phyloP scores from a whole-genome alignment of 1,140 invertebrate species.

The Drosophila nebulosa region DNA sequence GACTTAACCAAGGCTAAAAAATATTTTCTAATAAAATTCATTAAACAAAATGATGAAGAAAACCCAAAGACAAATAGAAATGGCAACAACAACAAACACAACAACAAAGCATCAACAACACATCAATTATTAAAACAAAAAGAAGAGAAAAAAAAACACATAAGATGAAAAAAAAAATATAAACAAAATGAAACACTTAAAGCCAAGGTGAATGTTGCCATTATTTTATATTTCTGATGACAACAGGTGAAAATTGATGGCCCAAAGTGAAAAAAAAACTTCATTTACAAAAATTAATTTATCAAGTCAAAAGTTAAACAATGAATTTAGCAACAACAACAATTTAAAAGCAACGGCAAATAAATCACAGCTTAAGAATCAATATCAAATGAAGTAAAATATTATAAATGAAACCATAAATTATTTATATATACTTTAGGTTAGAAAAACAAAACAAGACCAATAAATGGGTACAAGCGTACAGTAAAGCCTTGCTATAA shows the following conservation, averaged over 20 bases:
- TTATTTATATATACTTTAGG: constrained; percentile 22
- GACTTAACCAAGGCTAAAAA: constrained; percentile 42
- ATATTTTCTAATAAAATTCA: constrained; percentile 36
- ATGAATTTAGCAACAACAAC: not conserved
- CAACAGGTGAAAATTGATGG: constrained; percentile 66
- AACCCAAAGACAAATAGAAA: constrained; percentile 39
- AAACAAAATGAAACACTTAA: constrained; percentile 36
- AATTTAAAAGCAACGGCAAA: constrained; percentile 5
- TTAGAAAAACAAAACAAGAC: too few relatives aligned
- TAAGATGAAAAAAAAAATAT: constrained; percentile 12
- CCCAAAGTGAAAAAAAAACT: constrained; percentile 13
- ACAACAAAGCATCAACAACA: too few relatives aligned
- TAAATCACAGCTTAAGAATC: constrained; percentile 26
- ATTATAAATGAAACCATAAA: constrained; percentile 27
- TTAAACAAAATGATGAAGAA: constrained; percentile 5
- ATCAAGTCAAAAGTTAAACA: constrained; percentile 11
- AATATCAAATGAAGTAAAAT: not conserved
- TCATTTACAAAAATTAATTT: constrained; percentile 24
- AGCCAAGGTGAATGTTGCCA: constrained; percentile 68
- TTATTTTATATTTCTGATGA: constrained; percentile 57
- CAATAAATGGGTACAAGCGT: too few relatives aligned
- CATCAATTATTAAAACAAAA: constrained; percentile 21
- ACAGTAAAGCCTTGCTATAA: not conserved
- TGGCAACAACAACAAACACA: constrained; percentile 37
- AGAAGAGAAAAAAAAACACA: constrained; percentile 29